Base-by-base conservation (phyloP, 2,797 vertebrate genomes). In the Hydrolagus colliei region DNA sequence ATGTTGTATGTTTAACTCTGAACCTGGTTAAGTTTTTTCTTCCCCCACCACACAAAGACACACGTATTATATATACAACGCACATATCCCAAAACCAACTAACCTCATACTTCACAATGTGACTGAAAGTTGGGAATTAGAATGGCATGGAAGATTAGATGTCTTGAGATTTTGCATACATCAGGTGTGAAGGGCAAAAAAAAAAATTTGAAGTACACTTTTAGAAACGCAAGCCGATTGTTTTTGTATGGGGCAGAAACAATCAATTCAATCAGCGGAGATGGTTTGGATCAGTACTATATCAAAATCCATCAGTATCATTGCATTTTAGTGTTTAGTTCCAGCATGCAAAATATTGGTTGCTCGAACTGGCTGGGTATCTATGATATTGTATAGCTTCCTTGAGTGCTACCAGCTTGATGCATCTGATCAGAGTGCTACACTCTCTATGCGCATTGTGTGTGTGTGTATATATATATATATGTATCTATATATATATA, bases 371-470 rank as follows among this genome's bases (percentile, higher is more conserved):
- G 35, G 78, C 63, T 82, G 35, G 12, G n/a, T 84, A 71, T 41
- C 71, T 67, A 16, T 41, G 79, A 68, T 84, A 52, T 68, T 68
- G 63, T 82, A 27, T 27, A 9, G 67, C 27, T 80, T 18, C 78
- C 78, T 80, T 67, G 78, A 65, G 61, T 79, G 52, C 71, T 68
- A 68, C 65, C 52, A 35, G 68, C 71, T 84, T 84, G 65, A 35
- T 27, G 71, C 20, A 63, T 84, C 18, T 84, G 4, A 35, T 84
- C 65, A 32, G 62, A 84, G 65, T 68, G 41, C 41, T 52, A 32
- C 41, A 71, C 32, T 71, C 65, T 41, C 68, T 35, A 22, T 27
- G 27, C 27, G 27, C 27, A 27, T 27, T 27, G 27, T 27, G 27
- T 27, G 27, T 27, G 27, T 52, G 32, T 84, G 79, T 68, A 52